Base-by-base conservation (phyloP, 2,113 vertebrate species). In the Sylvilagus bachmani region DNA sequence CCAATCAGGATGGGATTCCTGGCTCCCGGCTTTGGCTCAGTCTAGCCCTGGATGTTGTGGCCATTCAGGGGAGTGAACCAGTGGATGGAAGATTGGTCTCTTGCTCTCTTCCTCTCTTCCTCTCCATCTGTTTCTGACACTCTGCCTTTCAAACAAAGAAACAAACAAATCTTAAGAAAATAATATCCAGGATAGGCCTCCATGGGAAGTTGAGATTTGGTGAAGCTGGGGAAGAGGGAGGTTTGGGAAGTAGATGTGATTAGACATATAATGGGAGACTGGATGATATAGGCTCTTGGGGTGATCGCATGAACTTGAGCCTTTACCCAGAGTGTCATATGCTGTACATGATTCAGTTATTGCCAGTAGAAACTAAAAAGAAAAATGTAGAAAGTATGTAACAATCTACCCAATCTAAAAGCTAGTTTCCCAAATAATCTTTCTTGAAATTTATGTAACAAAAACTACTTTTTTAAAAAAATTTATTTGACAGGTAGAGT, bases 381-480 rank as follows among this genome's bases (percentile, higher is more conserved):
- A 79, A 77, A 89, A 93, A 87, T 61, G 6, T 86, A 62, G 58
- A 78, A 78, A 69, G 13, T 83, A 7, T 75, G 1, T 75, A 92
- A 90, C 62, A 86, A 81, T 80, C 31, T 88, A 90, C 10, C 10
- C 27, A 91, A 66, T 5, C 29, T 87, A 93, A 93, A 95, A 91
- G 73, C 58, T 84, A 79, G 82, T 6, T 70, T 94, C 62, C 38
- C 80, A 90, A 94, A 80, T 21, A 92, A 95, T 51, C 31, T 84
- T 91, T 93, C 75, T 89, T 91, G 38, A 91, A 49, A 38, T 94
- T 80, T 92, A 92, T 5, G 11, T 71, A 88, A 80, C 61, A 94
- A 89, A 51, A 17, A 93, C 44, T 44, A 44, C 44, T 44, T 44
- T 44, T 44, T 44, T 44, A 6, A 44, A n/a, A n/a, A n/a, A n/a